Base-by-base conservation (phyloP, 2,113 vertebrate species). In the Tupaia chinensis region DNA sequence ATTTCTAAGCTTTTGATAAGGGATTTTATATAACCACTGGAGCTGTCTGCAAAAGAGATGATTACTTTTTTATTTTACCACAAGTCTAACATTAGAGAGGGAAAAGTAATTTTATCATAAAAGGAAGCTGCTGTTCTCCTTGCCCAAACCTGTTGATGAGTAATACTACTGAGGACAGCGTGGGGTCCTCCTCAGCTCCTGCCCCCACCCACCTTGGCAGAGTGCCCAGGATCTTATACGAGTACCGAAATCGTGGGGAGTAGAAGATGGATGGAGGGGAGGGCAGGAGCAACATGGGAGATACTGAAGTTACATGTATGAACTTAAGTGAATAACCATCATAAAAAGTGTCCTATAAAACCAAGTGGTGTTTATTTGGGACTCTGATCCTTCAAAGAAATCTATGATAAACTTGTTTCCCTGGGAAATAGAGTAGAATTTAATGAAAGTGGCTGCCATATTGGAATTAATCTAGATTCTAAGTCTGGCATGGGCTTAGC, bases 351-450 rank as follows among this genome's bases (percentile, higher is more conserved):
- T 54, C 34, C 34, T 7, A 17, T 72, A 66, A 44, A 56, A 29
- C 61, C 53, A 84, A 66, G 74, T 3, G 32, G n/a, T 13, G 29
- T 72, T 73, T 82, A 73, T 6, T 61, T 20, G 17, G 69, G 54
- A 68, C 56, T 89, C 22, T 19, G 4, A 60, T 77, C 61, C 32
- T 76, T 95, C 14, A 74, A 34, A 54, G n/a, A 79, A 68, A 95
- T 9, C 17, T 86, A 69, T 56, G 54, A 44, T 14, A 65, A 68
- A 58, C 13, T 29, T 2, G 14, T 44, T 79, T 88, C 25, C 72
- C 56, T 85, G 84, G 65, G 73, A 94, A 81, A 91, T 0, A 73
- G 9, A n/a, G n/a, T 61, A n/a, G 7, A 78, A 32, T 6, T 53
- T 58, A n/a, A 68, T 58, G 32, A 60, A 58, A 53, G n/a, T 3